Conservation (phyloP, 2,797 vertebrate species). For the Lutjanus campechanus region DNA sequence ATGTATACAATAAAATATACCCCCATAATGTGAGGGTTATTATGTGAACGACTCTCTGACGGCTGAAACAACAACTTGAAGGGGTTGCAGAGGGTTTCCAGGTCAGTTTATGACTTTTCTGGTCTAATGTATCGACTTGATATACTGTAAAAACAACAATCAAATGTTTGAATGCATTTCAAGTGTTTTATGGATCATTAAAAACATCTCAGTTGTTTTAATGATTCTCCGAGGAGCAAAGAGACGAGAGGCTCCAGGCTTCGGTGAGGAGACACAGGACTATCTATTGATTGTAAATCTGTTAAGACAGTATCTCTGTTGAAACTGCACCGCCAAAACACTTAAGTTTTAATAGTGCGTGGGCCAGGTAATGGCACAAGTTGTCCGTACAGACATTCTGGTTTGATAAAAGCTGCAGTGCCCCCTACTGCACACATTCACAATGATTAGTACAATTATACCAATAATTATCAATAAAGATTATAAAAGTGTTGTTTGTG, state of each 20-base stretch:
- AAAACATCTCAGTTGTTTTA: constrained; percentile 1
- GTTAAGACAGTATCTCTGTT: not conserved
- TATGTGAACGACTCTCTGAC: not conserved
- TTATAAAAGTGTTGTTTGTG: not conserved
- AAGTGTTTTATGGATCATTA: constrained; percentile 1
- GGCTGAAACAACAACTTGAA: not conserved
- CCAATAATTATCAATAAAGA: not conserved
- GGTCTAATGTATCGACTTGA: not conserved
- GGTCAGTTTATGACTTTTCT: not conserved
- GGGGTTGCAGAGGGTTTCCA: not conserved
- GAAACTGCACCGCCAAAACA: constrained; percentile 2
- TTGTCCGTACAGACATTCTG: not conserved
- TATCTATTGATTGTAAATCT: constrained; percentile 1
- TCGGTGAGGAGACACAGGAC: not conserved
- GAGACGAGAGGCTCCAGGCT: not conserved
- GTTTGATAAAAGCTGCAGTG: not conserved
- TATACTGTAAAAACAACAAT: not conserved
- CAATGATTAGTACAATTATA: not conserved
- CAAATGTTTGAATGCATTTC: not conserved
- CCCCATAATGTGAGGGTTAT: not conserved
- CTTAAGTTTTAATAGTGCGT: not conserved
- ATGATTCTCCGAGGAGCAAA: not conserved
- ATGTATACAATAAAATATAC: not conserved
- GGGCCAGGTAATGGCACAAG: not conserved
- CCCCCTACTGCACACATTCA: constrained; percentile 3